Evolutionary conservation across 2,113 vertebrate genomes (phyloP), one percentile per base, ranked within the genome.

Genomic region (Telmatochromis sp.): DNA sequence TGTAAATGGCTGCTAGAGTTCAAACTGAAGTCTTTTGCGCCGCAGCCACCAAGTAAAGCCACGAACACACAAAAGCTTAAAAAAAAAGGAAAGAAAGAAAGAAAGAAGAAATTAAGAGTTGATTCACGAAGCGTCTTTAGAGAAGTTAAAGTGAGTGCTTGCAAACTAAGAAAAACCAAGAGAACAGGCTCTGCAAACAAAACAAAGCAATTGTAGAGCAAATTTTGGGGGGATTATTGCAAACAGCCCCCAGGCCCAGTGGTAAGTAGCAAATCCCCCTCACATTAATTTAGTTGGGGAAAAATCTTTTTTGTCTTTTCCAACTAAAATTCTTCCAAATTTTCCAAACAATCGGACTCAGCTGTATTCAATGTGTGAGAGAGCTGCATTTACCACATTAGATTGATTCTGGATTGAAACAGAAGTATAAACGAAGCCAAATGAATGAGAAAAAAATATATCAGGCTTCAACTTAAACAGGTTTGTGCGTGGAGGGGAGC

Each of bases 391-490:
- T 33, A 19, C 17, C 82, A 70, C 33, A 40, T 5, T 19, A 2
- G 23, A 75, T 9, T 40, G 70, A 68, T 40, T 86, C 9, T 81
- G 15, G 21, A 63, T 9, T 8, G 9, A 82, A 70, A 37, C 47
- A 63, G 65, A 87, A 65, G n/a, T 26, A 63, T 28, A 26, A 13
- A 28, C 84, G 63, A 85, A 70, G 17, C 82, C 81, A 81, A 81
- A 86, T 79, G 26, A 89, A 8, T 26, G n/a, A 73, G 21, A 11
- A 15, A 31, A 45, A 8, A 10, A 35, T 14, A 19, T 21, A n/a
- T 17, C 81, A 86, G 79, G 65, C 80, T 87, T 26, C 6, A 51
- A 60, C 33, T 2, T 45, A 68, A 75, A 87, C 33, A 47, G 26
- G 78, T 13, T 35, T 80, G 45, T 35, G 21, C 68, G 9, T 60